phyloP scores from a whole-genome alignment of 1,140 invertebrate genomes.

The Portunus trituberculatus region DNA sequence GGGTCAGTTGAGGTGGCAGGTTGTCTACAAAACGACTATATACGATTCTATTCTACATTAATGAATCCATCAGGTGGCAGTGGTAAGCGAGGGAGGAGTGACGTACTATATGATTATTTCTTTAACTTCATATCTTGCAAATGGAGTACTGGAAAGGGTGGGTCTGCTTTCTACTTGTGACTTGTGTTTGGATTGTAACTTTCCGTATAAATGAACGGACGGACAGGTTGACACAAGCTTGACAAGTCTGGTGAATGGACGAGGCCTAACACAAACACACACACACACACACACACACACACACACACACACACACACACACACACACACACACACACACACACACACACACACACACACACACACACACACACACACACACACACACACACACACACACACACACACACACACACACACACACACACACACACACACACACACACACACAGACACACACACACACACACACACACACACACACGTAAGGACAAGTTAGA shows the following conservation, averaged over 20 bases:
- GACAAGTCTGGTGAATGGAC: not conserved
- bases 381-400: conserved; percentile 27
- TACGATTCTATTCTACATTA: no score
- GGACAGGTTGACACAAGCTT: no score
- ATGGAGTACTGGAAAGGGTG: no score
- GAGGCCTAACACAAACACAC: not conserved
- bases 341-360: conserved; percentile 32
- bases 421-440: conserved; percentile 13
- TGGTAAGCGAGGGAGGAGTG: no score
- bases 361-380: not conserved
- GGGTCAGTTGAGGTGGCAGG: no score
- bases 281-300: conserved; percentile 13
- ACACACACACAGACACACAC: not conserved
- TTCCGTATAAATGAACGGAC: no score
- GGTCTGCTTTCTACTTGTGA: no score
- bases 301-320: conserved; percentile 13
- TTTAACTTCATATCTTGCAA: no score
- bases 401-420: not conserved
- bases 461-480: not conserved
- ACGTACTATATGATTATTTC: no score
- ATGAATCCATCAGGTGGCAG: no score
- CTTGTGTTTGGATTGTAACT: no score
- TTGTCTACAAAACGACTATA: no score
- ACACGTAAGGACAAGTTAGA: not conserved
- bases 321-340: not conserved